These are phyloP conservation scores for Tachystola acroxantha DNA, from an alignment of 2,888 invertebrate genomes.

Conservation along the genomic window DNA sequence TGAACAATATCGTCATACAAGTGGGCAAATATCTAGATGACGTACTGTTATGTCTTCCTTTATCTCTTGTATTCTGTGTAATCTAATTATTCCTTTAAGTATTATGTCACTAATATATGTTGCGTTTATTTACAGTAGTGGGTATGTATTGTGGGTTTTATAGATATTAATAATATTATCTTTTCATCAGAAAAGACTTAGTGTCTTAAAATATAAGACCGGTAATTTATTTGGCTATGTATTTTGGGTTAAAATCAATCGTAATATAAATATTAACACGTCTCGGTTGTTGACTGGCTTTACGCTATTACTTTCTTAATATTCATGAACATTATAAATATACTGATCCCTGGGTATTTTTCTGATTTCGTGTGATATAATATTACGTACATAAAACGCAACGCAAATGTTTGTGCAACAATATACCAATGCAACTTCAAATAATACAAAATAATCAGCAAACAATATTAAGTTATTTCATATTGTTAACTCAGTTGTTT, in stretches of 20 bases:
- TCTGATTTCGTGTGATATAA: no score
- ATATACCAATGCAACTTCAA: no score
- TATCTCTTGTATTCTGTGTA: background rate
- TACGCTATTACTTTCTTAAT: background rate
- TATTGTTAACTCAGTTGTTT: no score
- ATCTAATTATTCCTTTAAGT: background rate
- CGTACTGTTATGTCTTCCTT: background rate
- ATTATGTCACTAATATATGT: background rate
- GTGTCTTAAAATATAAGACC: no score
- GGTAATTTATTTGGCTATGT: no score
- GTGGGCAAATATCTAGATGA: background rate
- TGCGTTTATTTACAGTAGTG: background rate
- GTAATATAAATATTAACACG: slow-evolving; percentile 1
- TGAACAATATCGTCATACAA: background rate
- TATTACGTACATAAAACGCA: no score
- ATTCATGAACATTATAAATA: background rate
- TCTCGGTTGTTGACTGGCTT: slow-evolving; percentile 10
- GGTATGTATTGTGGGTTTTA: background rate
- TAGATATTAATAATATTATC: no score
- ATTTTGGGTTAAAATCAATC: background rate
- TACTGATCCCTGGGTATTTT: no score
- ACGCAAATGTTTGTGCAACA: no score
- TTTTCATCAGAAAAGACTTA: no score
- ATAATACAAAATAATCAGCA: no score
- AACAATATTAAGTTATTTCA: no score